phyloP scores from a whole-genome alignment of 2,888 invertebrate species.

The Nemotelus pantherinus region DNA sequence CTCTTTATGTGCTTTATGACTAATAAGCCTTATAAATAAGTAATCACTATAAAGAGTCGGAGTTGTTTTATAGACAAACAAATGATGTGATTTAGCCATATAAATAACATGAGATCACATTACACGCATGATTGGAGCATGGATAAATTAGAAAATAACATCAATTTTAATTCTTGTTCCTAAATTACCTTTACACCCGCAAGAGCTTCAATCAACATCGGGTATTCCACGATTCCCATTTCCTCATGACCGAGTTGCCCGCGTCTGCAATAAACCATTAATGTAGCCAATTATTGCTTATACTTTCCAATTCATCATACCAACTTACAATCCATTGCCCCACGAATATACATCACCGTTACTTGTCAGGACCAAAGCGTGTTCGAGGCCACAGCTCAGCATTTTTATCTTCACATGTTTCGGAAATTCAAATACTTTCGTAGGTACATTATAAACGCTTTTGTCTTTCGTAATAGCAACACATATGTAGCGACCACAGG shows the following conservation, averaged over 20 bases:
- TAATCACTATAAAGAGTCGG: too few relatives aligned
- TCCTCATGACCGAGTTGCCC: slow-evolving; percentile 88
- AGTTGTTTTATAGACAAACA: too few relatives aligned
- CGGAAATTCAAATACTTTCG: slow-evolving; percentile 67
- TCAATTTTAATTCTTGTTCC: too few relatives aligned
- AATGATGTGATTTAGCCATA: too few relatives aligned
- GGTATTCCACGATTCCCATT: slow-evolving; percentile 68
- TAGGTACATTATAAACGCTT: slow-evolving; percentile 72
- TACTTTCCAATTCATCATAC: neutral
- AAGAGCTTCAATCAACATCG: slow-evolving; percentile 76
- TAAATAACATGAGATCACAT: too few relatives aligned
- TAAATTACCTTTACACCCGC: slow-evolving; percentile 72
- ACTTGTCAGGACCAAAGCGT: slow-evolving; percentile 75
- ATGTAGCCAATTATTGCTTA: neutral
- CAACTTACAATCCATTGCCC: slow-evolving; percentile 82
- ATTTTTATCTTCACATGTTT: slow-evolving; percentile 70
- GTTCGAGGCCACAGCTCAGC: slow-evolving; percentile 83
- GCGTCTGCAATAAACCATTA: slow-evolving; percentile 69
- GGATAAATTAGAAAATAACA: too few relatives aligned
- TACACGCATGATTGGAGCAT: too few relatives aligned
- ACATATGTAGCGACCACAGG: slow-evolving; percentile 65
- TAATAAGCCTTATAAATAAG: too few relatives aligned
- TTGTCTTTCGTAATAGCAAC: slow-evolving; percentile 66
- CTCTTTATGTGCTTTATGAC: too few relatives aligned
- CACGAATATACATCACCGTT: slow-evolving; percentile 81